Evolutionary conservation across 2,797 vertebrate genomes (phyloP).

Genomic region (Liparis tanakae): DNA sequence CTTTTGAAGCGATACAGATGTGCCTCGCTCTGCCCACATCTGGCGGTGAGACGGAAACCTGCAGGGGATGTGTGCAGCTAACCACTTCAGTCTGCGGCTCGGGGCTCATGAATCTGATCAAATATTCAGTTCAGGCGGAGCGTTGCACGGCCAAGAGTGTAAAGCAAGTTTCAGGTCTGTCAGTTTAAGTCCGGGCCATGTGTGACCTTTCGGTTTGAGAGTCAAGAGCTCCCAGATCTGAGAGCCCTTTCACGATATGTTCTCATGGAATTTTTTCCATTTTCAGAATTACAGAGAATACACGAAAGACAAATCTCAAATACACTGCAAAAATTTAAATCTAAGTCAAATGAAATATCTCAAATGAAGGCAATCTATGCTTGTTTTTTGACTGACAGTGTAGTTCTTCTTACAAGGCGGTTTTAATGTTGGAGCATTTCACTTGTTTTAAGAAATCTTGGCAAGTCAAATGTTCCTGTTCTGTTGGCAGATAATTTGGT

Average conservation of each 20-base stretch:
- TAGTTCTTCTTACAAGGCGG: too few relatives aligned
- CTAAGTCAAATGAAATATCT: too few relatives aligned
- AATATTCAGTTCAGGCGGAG: constrained; percentile 68
- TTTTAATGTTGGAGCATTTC: too few relatives aligned
- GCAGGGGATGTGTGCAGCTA: constrained; percentile 62
- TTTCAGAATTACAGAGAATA: constrained; percentile 39
- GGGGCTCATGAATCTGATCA: constrained; percentile 67
- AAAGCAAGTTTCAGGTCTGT: constrained; percentile 69
- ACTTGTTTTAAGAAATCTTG: too few relatives aligned
- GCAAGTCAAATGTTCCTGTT: too few relatives aligned
- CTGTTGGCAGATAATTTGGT: too few relatives aligned
- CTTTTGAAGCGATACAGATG: constrained; percentile 67
- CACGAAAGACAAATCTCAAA: constrained; percentile 17
- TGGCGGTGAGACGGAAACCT: constrained; percentile 61
- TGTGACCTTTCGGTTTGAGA: constrained; percentile 68
- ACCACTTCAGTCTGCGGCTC: constrained; percentile 67
- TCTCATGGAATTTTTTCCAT: constrained; percentile 51
- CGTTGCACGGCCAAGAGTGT: constrained; percentile 65
- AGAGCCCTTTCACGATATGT: constrained; percentile 43
- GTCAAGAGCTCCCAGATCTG: constrained; percentile 68
- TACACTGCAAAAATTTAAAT: too few relatives aligned
- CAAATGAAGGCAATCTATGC: too few relatives aligned
- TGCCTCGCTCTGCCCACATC: constrained; percentile 58
- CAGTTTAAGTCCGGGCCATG: constrained; percentile 60
- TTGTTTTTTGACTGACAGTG: too few relatives aligned